Evolutionary conservation across 2,888 invertebrate genomes (phyloP).

Genomic region (Mythimna lalbum): DNA sequence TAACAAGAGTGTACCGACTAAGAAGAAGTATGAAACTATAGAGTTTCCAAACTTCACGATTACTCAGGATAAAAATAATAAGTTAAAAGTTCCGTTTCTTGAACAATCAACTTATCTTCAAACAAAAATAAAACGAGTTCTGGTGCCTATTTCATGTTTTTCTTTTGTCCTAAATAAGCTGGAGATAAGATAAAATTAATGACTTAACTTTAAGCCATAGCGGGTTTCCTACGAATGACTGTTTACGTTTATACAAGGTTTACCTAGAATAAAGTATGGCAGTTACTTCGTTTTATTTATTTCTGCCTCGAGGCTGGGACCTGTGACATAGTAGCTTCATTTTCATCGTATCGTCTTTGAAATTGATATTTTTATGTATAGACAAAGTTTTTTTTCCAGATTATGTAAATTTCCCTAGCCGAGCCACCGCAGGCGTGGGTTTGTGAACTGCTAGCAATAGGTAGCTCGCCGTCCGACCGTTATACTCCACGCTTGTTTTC

Average conservation of each 20-base stretch:
- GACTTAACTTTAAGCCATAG: constrained; percentile 38
- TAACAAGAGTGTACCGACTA: too few species aligned
- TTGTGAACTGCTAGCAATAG: too few species aligned
- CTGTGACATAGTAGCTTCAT: constrained; percentile 17
- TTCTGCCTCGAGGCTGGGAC: constrained; percentile 12
- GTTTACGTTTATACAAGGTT: constrained; percentile 34
- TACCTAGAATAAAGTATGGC: constrained; percentile 41
- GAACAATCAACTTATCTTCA: neutral
- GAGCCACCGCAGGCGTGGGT: too few species aligned
- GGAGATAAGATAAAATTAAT: constrained; percentile 40
- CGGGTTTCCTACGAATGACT: constrained; percentile 25
- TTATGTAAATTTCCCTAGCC: neutral
- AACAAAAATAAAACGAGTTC: constrained; percentile 14
- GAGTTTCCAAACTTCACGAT: too few species aligned
- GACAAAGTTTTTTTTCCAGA: neutral
- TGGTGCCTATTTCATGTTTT: constrained; percentile 22
- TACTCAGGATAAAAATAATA: neutral
- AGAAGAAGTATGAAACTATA: too few species aligned
- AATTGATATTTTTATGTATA: constrained; percentile 10
- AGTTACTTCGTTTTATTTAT: constrained; percentile 35
- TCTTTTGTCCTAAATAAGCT: constrained; percentile 38
- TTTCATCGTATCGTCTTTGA: constrained; percentile 17
- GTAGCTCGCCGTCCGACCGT: too few species aligned
- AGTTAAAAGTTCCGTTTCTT: neutral
- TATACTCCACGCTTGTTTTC: too few species aligned